Conservation (phyloP, 2,797 vertebrate species). For the Florisuga fusca region DNA sequence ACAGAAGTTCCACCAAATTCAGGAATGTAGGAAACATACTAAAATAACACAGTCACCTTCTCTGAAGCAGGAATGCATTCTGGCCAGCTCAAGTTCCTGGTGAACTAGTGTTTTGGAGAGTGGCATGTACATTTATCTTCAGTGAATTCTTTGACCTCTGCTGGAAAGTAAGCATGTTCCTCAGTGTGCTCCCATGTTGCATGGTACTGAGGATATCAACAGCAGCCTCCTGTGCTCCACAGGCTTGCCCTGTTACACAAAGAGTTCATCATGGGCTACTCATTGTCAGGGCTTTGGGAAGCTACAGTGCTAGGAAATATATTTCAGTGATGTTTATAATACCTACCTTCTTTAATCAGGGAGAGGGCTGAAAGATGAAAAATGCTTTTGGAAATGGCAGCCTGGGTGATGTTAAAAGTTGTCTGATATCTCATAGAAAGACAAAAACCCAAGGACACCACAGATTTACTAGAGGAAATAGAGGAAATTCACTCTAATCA, state of each 20-base stretch:
- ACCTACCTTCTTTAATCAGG: neutral
- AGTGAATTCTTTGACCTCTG: neutral
- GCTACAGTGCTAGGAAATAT: neutral
- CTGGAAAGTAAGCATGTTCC: neutral
- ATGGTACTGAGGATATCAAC: neutral
- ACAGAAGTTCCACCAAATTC: neutral
- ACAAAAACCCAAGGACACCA: neutral
- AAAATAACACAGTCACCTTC: neutral
- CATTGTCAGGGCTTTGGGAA: neutral
- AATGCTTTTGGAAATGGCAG: neutral
- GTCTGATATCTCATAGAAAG: neutral
- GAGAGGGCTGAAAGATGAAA: neutral
- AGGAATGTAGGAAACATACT: neutral
- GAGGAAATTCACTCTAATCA: neutral
- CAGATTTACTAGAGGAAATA: neutral
- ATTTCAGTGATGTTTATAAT: neutral
- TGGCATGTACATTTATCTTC: neutral
- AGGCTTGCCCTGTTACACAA: neutral
- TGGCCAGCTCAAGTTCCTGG: neutral
- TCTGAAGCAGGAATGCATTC: neutral
- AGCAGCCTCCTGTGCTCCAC: neutral
- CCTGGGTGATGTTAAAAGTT: neutral
- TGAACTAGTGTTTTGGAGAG: neutral
- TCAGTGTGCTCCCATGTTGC: accelerated
- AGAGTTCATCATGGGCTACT: accelerated